These are phyloP conservation scores for Vombatus ursinus DNA, from an alignment of 2,113 vertebrate species.

Conservation along the genomic window DNA sequence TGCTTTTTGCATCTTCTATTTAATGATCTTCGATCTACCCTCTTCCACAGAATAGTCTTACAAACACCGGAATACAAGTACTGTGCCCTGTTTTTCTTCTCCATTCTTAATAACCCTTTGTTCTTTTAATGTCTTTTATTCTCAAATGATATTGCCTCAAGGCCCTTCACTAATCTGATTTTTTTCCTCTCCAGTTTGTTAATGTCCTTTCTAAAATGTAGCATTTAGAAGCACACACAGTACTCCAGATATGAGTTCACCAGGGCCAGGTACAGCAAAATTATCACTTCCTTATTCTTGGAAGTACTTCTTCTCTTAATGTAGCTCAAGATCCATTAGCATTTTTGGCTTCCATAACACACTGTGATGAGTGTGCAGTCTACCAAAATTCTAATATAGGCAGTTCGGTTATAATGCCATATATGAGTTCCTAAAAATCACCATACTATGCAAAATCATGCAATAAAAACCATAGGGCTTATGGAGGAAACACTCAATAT, in stretches of 20 bases:
- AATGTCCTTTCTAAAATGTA: no score
- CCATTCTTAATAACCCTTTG: not conserved
- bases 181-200: not conserved
- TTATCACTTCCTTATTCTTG: not conserved
- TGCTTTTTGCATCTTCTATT: not conserved
- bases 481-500: not conserved
- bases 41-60: not conserved
- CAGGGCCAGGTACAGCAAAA: not conserved
- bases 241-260: not conserved
- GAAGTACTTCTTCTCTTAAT: not conserved
- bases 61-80: not conserved
- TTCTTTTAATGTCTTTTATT: not conserved
- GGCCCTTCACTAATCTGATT: not conserved
- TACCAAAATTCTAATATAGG: not conserved
- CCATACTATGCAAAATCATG: not conserved
- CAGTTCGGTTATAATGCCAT: not conserved
- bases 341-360: not conserved
- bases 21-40: not conserved
- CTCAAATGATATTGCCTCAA: not conserved
- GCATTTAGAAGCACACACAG: no score
- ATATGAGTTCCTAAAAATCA: not conserved
- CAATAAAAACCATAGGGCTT: not conserved
- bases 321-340: not conserved
- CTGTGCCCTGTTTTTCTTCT: not conserved
- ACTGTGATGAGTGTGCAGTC: not conserved